Conservation (phyloP, 2,888 invertebrate species). For the Meiosimyza platycephala region DNA sequence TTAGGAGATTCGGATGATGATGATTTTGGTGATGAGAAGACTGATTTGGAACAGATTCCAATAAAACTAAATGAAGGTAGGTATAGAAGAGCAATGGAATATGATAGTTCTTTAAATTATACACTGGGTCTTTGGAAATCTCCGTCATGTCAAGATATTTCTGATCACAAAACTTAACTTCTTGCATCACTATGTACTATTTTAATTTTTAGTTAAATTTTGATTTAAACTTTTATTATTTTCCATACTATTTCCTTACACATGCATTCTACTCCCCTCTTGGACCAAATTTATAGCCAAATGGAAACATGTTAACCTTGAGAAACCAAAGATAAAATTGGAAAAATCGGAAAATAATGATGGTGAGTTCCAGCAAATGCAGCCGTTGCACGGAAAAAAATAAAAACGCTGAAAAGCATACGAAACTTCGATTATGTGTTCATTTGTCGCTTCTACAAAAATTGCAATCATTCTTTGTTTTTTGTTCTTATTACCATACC, state of each 20-base stretch:
- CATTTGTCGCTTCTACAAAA: slow-evolving; percentile 2
- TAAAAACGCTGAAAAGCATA: neutral
- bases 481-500: neutral
- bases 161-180: too few relatives aligned
- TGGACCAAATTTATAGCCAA: slow-evolving; percentile 35
- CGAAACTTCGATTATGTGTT: slow-evolving; percentile 1
- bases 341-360: slow-evolving; percentile 30
- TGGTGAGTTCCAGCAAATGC: slow-evolving; percentile 21
- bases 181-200: too few relatives aligned
- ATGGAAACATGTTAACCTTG: slow-evolving; percentile 46
- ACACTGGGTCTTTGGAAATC: too few relatives aligned
- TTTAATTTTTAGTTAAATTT: slow-evolving; percentile 7
- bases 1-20: slow-evolving; percentile 60
- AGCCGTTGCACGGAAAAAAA: neutral
- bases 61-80: slow-evolving; percentile 62
- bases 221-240: slow-evolving; percentile 1
- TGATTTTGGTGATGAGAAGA: slow-evolving; percentile 56
- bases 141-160: too few relatives aligned
- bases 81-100: slow-evolving; percentile 25
- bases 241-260: neutral
- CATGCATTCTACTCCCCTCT: neutral
- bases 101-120: too few relatives aligned
- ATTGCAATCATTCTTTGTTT: neutral
- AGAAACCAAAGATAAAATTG: slow-evolving; percentile 36
- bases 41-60: slow-evolving; percentile 59